Evolutionary conservation across 2,888 invertebrate species (phyloP).

Genomic region (Psylliodes chrysocephalus): DNA sequence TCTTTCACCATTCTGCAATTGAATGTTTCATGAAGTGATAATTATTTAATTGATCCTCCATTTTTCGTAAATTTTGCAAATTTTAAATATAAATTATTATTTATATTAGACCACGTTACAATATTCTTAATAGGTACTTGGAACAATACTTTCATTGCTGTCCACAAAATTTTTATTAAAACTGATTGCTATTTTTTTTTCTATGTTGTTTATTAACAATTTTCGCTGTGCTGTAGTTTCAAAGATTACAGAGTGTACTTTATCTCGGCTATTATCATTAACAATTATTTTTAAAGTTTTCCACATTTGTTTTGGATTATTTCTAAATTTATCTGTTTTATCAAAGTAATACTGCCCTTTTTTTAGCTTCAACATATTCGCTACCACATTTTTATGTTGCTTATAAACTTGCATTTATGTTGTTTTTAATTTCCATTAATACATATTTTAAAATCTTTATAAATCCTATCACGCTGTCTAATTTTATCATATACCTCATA

Average conservation of each 20-base stretch:
- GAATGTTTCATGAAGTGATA: constrained; percentile 11
- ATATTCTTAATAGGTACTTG: constrained; percentile 13
- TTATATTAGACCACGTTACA: constrained; percentile 17
- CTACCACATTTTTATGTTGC: not conserved
- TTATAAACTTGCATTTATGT: not conserved
- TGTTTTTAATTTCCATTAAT: not conserved
- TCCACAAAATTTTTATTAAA: constrained; percentile 20
- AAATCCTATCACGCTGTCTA: constrained; percentile 9
- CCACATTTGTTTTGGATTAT: constrained; percentile 20
- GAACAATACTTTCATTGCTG: too few species aligned
- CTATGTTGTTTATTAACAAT: constrained; percentile 14
- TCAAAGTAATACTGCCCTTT: constrained; percentile 6
- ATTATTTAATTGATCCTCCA: constrained; percentile 14
- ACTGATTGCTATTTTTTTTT: constrained; percentile 23
- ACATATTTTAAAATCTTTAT: constrained; percentile 21
- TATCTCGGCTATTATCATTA: constrained; percentile 11
- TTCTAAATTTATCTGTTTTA: constrained; percentile 15
- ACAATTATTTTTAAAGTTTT: constrained; percentile 20
- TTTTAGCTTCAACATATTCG: not conserved
- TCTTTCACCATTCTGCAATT: constrained; percentile 23
- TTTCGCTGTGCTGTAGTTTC: constrained; percentile 8
- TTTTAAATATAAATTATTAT: constrained; percentile 16
- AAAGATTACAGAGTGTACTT: constrained; percentile 12
- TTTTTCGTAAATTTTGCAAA: too few species aligned
- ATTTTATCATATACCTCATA: constrained; percentile 20